Conservation (phyloP, 2,113 vertebrate genomes). For the Bubalus kerabau region DNA sequence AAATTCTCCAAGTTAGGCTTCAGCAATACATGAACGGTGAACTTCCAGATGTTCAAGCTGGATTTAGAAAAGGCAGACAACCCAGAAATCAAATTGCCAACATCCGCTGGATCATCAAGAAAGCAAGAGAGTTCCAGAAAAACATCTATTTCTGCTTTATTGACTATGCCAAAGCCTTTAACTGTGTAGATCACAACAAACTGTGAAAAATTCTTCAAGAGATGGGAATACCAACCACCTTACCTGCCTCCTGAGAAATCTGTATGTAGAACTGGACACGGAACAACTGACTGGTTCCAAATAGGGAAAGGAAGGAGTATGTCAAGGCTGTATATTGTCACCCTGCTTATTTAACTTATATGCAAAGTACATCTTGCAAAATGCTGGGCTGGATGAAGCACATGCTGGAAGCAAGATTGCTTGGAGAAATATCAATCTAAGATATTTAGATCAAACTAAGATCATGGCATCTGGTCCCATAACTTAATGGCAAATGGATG, state of each 20-base stretch:
- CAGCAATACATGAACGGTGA: neutral
- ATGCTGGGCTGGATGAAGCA: neutral
- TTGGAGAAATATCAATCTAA: neutral
- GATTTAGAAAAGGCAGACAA: neutral
- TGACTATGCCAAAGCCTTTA: neutral
- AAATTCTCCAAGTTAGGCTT: neutral
- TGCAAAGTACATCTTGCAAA: fast-evolving
- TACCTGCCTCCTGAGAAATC: neutral
- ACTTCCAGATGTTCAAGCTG: neutral
- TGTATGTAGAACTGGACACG: neutral
- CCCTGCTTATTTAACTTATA: neutral
- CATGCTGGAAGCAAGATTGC: neutral
- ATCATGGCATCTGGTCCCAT: neutral
- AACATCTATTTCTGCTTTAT: neutral
- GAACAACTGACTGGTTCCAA: neutral
- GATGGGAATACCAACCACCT: neutral
- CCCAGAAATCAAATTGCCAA: neutral
- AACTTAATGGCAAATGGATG: neutral
- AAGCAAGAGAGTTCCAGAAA: neutral
- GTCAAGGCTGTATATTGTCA: neutral
- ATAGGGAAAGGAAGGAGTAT: neutral
- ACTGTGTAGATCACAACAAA: neutral
- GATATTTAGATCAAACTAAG: neutral
- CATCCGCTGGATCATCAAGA: neutral
- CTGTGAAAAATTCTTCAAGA: neutral